Evolutionary conservation across 1,140 invertebrate genomes (phyloP).

Genomic region (Drosophila kohkoa): DNA sequence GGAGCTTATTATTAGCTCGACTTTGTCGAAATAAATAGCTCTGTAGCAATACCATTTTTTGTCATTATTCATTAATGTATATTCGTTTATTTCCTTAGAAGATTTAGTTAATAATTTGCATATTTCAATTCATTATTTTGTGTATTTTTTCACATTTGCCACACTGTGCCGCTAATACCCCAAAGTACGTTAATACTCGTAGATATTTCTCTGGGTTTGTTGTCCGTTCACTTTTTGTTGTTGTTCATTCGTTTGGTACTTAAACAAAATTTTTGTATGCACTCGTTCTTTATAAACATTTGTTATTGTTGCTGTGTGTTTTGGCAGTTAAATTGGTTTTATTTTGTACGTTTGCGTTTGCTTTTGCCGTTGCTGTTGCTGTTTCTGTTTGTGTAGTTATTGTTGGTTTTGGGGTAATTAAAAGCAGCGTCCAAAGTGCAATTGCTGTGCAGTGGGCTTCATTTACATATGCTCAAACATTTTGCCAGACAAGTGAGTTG

Average conservation of each 20-base stretch:
- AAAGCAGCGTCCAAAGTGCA: constrained; percentile 79
- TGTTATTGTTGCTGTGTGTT: constrained; percentile 22
- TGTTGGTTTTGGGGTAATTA: constrained; percentile 70
- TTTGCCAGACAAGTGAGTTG: constrained; percentile 58
- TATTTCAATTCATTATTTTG: too few relatives aligned
- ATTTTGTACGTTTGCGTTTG: constrained; percentile 4
- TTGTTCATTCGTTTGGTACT: constrained; percentile 27
- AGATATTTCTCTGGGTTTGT: constrained; percentile 8
- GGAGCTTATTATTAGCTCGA: too few relatives aligned
- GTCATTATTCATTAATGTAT: too few relatives aligned
- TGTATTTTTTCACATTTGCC: background rate
- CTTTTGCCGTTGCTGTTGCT: constrained; percentile 10
- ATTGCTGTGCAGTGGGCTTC: constrained; percentile 69
- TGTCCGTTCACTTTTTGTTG: constrained; percentile 62
- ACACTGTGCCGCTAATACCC: constrained; percentile 27
- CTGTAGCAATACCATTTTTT: too few relatives aligned
- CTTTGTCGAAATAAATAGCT: too few relatives aligned
- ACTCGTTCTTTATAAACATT: constrained; percentile 56
- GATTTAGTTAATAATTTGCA: too few relatives aligned
- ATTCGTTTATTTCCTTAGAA: too few relatives aligned
- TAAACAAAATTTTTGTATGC: constrained; percentile 48
- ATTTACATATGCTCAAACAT: constrained; percentile 76
- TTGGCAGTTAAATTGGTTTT: constrained; percentile 15
- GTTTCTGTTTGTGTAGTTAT: background rate
- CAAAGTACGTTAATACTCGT: constrained; percentile 13